These are phyloP conservation scores for Terebella lapidaria DNA, from an alignment of 2,888 invertebrate genomes.

Conservation along the genomic window DNA sequence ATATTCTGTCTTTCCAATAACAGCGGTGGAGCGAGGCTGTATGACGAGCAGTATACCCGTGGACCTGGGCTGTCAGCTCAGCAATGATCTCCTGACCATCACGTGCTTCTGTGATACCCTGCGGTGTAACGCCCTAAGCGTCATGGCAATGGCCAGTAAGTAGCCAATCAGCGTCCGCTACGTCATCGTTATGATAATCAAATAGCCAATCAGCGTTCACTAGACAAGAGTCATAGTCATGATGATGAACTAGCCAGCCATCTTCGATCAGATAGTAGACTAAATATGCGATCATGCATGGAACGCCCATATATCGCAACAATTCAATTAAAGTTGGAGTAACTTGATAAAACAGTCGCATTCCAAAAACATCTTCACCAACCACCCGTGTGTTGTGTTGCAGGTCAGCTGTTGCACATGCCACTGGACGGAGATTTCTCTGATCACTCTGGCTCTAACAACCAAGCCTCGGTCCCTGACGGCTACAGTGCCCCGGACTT, in stretches of 20 bases:
- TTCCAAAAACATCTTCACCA: too few relatives aligned
- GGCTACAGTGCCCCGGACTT: slow-evolving; percentile 12
- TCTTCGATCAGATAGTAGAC: too few relatives aligned
- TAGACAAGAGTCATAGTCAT: too few relatives aligned
- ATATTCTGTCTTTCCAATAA: too few relatives aligned
- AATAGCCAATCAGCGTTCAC: too few relatives aligned
- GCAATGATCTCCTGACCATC: slow-evolving; percentile 6
- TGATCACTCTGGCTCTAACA: slow-evolving; percentile 21
- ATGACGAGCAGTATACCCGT: slow-evolving; percentile 2
- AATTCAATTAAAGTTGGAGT: too few relatives aligned
- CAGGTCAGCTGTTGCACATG: slow-evolving; percentile 22
- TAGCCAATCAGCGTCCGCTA: background rate
- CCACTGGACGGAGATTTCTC: slow-evolving; percentile 21
- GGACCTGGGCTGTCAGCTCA: slow-evolving; percentile 3
- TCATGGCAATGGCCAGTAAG: slow-evolving; percentile 20
- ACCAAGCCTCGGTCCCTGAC: slow-evolving; percentile 9
- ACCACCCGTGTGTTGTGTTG: too few relatives aligned
- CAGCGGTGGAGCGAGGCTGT: slow-evolving; percentile 2
- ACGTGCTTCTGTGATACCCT: slow-evolving; percentile 23
- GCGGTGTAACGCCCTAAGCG: slow-evolving; percentile 24
- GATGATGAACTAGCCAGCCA: too few relatives aligned
- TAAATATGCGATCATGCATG: too few relatives aligned
- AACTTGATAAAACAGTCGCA: too few relatives aligned
- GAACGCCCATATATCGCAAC: too few relatives aligned
- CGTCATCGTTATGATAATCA: too few relatives aligned